A percentile compares a stretch with the other conserved stretches of the same genome.
These are phyloP conservation scores for Synaphobranchus kaupii DNA, from an alignment of 2,797 vertebrate species.

Conservation along the genomic window DNA sequence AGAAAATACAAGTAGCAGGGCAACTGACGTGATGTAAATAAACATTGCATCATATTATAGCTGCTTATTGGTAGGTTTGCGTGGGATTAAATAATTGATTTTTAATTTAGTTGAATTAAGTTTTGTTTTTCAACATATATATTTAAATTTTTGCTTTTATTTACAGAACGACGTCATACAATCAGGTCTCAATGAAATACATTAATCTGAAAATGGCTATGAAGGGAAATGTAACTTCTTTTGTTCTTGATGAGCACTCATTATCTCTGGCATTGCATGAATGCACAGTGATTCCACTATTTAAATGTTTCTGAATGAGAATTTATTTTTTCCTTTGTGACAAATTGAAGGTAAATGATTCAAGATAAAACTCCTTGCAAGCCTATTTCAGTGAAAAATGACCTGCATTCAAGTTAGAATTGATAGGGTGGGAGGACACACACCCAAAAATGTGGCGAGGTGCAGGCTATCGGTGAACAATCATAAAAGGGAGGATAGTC, in stretches of 20 bases:
- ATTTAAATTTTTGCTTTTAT: neutral
- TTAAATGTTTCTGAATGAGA: too few species aligned
- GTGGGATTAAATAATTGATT: too few species aligned
- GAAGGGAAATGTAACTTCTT: too few species aligned
- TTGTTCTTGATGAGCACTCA: neutral
- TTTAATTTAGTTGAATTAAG: neutral
- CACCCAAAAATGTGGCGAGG: too few species aligned
- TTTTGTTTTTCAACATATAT: neutral
- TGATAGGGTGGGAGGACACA: too few species aligned
- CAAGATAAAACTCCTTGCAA: neutral
- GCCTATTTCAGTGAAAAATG: neutral
- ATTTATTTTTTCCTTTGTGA: too few species aligned
- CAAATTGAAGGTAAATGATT: neutral
- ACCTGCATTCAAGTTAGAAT: neutral
- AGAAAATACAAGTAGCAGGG: neutral
- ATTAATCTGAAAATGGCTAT: neutral
- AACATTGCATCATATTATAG: neutral
- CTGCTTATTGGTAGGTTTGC: neutral
- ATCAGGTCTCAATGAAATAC: neutral
- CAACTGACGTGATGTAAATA: neutral
- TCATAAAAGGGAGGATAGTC: too few species aligned
- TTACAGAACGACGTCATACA: neutral
- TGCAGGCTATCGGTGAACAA: too few species aligned
- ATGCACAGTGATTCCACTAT: too few species aligned
- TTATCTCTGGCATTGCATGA: too few species aligned